These are phyloP conservation scores for Lutraria lutraria DNA, from an alignment of 2,888 invertebrate species.

Conservation along the genomic window DNA sequence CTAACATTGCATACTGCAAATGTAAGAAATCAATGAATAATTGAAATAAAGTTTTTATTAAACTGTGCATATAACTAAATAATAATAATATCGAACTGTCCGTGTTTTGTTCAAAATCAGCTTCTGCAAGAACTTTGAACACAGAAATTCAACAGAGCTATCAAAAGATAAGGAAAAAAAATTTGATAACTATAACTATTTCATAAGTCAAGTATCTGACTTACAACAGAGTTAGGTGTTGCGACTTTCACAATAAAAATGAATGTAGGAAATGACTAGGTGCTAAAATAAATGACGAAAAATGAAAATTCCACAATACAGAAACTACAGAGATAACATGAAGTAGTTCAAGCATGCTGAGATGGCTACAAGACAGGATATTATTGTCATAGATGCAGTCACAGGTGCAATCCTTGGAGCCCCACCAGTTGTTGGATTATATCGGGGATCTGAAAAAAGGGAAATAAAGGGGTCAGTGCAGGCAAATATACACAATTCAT, in stretches of 20 bases:
- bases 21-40: background rate
- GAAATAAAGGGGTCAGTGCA: slow-evolving; percentile 48
- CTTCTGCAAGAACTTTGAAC: too few species aligned
- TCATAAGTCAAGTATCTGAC: too few species aligned
- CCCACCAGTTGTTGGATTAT: slow-evolving; percentile 32
- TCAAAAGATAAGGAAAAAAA: too few species aligned
- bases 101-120: too few species aligned
- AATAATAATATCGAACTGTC: too few species aligned
- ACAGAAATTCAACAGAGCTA: too few species aligned
- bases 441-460: slow-evolving; percentile 60
- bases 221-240: background rate
- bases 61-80: too few species aligned
- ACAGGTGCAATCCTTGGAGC: slow-evolving; percentile 2
- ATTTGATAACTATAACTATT: too few species aligned
- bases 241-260: background rate
- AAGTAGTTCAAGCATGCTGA: slow-evolving; percentile 64
- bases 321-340: slow-evolving; percentile 56
- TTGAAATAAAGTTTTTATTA: background rate
- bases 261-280: slow-evolving; percentile 41
- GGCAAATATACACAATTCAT: slow-evolving; percentile 23
- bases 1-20: background rate
- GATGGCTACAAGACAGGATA: slow-evolving; percentile 59
- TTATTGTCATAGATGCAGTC: slow-evolving; percentile 45
- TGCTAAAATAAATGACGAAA: slow-evolving; percentile 15
- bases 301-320: slow-evolving; percentile 28